Base-by-base conservation (phyloP, 92 coral and sea anemone genomes). In the Phenganax subtilis region DNA sequence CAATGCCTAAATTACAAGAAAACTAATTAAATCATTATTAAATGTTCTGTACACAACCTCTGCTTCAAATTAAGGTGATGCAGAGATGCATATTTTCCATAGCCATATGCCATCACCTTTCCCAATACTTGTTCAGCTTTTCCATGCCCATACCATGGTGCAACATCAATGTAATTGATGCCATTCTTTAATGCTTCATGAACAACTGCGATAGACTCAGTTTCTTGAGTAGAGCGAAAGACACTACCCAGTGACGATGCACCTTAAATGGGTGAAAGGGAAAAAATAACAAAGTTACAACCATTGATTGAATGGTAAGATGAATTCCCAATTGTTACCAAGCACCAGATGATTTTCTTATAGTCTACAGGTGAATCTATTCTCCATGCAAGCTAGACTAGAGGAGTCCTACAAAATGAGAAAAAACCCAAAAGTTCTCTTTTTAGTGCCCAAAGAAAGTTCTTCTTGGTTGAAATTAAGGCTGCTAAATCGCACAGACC, bases 71-170 rank as follows among this genome's bases (percentile, higher is more conserved):
- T 7, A 61, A 7, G 7, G 0, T 14, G 27, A 61, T 29, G 14
- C 51, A 57, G 20, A 20, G 66, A 10, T 57, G 82, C 2, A 62
- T 62, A 60, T 58, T 58, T 30, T n/a, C 47, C 47, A 37, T 37
- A 37, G 47, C 47, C 51, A 15, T 31, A 28, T 30, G 15, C 16
- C 28, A n/a, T 15, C 54, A 89, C 99, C 97, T 92, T 88, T 25
- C 99, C 99, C 75, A 96, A 84, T 51, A 96, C 96, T 66, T 79
- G 84, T 71, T 96, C 99, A 53, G 99, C 91, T 83, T 92, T 92
- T 8, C 97, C 93, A 85, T 96, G 97, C 6, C 99, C 99, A 86
- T 96, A 96, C 99, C 99, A 96, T 8, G 99, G 99, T 31, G 99
- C 97, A 73, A 88, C 89, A 75, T 96, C 99, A 67, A 96, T 86